A percentile compares a stretch with the other conserved stretches of the same genome.
Conservation (phyloP, 2,113 vertebrate species). For the Agelaius tricolor region DNA sequence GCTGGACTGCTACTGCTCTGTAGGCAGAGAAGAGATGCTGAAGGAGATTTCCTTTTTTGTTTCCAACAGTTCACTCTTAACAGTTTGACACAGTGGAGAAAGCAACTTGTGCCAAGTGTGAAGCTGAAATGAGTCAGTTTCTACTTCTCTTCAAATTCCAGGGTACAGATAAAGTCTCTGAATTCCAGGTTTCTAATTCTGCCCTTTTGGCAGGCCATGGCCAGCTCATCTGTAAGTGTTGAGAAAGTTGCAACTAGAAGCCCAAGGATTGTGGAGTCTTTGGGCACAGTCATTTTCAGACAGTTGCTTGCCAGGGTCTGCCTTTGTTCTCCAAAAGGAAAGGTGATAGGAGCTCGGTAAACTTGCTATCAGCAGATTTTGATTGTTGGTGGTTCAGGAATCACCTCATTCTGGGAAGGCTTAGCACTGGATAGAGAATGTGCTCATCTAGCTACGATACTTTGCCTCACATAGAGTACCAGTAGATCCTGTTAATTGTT, state of each 20-base stretch:
- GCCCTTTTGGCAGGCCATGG: background rate
- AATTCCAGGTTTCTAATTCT: background rate
- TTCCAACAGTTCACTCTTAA: background rate
- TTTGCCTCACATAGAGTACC: background rate
- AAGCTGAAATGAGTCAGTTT: background rate
- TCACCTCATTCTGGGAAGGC: background rate
- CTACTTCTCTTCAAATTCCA: background rate
- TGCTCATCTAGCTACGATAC: background rate
- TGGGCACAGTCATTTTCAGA: background rate
- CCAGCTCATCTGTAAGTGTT: background rate
- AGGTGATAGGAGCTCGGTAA: background rate
- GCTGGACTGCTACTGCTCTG: background rate
- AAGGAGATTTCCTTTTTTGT: background rate
- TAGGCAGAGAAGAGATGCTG: background rate
- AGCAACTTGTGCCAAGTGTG: background rate
- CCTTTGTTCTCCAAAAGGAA: background rate
- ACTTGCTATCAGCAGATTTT: background rate
- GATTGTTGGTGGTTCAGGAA: background rate
- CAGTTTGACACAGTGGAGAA: background rate
- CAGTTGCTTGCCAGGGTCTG: background rate
- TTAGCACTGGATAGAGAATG: background rate
- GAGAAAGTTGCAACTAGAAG: background rate
- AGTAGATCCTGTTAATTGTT: background rate
- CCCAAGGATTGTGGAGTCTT: background rate
- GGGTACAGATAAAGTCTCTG: background rate